Percentiles rank a stretch among this genome's conserved stretches.
These are phyloP conservation scores for Drosophila rufa DNA, from an alignment of 1,140 invertebrate genomes.

Conservation along the genomic window DNA sequence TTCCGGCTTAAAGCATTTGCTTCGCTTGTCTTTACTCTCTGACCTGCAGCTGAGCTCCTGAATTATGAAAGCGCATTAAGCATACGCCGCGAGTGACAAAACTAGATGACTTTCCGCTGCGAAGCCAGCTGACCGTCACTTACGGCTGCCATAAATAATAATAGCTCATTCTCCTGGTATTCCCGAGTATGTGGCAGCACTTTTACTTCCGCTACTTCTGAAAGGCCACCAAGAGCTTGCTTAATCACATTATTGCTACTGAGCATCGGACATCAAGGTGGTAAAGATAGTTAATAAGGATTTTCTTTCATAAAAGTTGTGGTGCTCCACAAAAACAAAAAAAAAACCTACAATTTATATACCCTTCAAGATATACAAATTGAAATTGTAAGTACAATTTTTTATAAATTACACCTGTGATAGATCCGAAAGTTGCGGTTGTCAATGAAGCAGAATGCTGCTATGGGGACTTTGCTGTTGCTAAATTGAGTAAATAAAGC, in stretches of 20 bases:
- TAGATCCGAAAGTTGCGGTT: no score
- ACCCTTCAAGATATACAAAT: no score
- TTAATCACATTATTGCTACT: constrained; percentile 27
- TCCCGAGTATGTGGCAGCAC: constrained; percentile 15
- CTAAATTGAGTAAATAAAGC: no score
- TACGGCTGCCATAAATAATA: constrained; percentile 59
- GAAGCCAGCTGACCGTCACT: constrained; percentile 9
- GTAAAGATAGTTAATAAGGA: neutral
- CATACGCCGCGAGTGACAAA: constrained; percentile 40
- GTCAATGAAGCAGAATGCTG: no score
- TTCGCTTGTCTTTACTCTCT: constrained; percentile 21
- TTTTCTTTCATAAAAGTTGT: neutral
- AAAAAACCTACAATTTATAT: no score
- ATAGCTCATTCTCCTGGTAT: constrained; percentile 49
- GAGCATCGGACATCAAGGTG: neutral
- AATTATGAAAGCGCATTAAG: constrained; percentile 45
- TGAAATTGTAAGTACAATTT: no score
- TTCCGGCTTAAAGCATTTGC: constrained; percentile 27
- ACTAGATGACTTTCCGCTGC: constrained; percentile 28
- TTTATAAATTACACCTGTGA: no score
- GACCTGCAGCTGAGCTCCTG: constrained; percentile 21
- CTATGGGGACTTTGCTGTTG: no score
- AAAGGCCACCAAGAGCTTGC: constrained; percentile 2
- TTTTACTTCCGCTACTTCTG: constrained; percentile 14
- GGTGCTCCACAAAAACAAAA: no score